Evolutionary conservation across 2,888 invertebrate genomes (phyloP).

Genomic region (Erannis defoliaria): DNA sequence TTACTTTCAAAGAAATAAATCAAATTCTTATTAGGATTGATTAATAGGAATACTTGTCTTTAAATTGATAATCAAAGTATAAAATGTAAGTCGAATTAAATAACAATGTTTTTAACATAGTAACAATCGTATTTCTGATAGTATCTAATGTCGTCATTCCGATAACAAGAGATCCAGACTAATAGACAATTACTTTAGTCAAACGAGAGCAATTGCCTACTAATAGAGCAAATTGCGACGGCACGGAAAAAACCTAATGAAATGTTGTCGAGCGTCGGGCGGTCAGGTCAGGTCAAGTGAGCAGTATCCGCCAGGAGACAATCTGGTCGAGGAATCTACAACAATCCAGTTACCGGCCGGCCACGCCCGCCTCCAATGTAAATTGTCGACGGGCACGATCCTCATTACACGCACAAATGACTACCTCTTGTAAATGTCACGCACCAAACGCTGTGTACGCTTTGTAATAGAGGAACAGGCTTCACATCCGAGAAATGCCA

Average conservation of each 20-base stretch:
- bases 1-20: too few relatives aligned
- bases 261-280: slow-evolving; percentile 54
- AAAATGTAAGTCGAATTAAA: background rate
- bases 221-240: slow-evolving; percentile 55
- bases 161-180: slow-evolving; percentile 49
- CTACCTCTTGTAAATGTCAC: slow-evolving; percentile 58
- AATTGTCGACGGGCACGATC: slow-evolving; percentile 61
- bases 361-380: slow-evolving; percentile 55
- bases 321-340: slow-evolving; percentile 62
- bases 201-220: slow-evolving; percentile 63
- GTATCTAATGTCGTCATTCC: slow-evolving; percentile 49
- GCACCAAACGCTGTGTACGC: slow-evolving; percentile 54
- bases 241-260: slow-evolving; percentile 54
- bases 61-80: too few relatives aligned
- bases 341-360: slow-evolving; percentile 58
- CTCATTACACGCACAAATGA: slow-evolving; percentile 66
- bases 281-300: slow-evolving; percentile 44
- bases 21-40: too few relatives aligned
- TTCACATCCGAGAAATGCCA: slow-evolving; percentile 65
- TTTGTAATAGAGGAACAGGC: slow-evolving; percentile 56
- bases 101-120: background rate
- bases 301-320: slow-evolving; percentile 59
- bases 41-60: too few relatives aligned
- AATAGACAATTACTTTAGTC: slow-evolving; percentile 54
- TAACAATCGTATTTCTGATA: slow-evolving; percentile 1